phyloP scores from a whole-genome alignment of 1,140 invertebrate genomes.

The Cydia strobilella region DNA sequence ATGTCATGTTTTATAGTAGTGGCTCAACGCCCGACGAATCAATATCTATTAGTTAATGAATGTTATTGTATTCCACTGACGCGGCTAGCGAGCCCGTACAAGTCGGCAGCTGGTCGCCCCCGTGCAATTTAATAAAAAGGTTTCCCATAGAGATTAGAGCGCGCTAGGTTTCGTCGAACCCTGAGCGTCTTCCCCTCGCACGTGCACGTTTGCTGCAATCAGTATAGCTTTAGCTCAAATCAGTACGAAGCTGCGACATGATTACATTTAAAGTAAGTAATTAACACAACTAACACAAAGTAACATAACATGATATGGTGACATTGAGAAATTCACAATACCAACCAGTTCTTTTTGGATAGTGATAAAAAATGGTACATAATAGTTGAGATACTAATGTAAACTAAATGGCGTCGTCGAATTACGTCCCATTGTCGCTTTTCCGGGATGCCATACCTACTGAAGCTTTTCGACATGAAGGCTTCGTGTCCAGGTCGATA shows the following conservation, averaged over 20 bases:
- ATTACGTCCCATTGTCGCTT: neutral
- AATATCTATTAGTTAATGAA: constrained; percentile 61
- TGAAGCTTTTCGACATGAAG: neutral
- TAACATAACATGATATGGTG: too few relatives aligned
- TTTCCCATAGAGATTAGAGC: constrained; percentile 54
- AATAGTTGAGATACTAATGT: too few relatives aligned
- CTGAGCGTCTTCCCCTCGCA: constrained; percentile 14
- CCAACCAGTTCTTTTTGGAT: too few relatives aligned
- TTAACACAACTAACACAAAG: too few relatives aligned
- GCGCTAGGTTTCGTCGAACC: constrained; percentile 33
- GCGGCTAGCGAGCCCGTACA: constrained; percentile 66
- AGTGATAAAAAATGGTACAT: too few relatives aligned
- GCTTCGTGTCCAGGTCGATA: neutral
- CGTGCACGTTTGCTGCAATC: constrained; percentile 42
- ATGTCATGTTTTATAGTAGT: neutral
- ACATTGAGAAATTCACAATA: too few relatives aligned
- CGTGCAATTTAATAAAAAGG: constrained; percentile 74
- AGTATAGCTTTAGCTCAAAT: constrained; percentile 22
- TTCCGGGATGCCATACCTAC: neutral
- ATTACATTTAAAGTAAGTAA: neutral
- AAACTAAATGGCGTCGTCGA: too few relatives aligned
- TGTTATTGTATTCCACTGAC: constrained; percentile 52
- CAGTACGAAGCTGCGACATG: constrained; percentile 4
- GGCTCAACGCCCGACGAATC: constrained; percentile 10
- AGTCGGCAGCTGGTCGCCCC: constrained; percentile 62